These are phyloP conservation scores for Temnothorax ravouxi DNA, from an alignment of 2,888 invertebrate species.

Conservation along the genomic window DNA sequence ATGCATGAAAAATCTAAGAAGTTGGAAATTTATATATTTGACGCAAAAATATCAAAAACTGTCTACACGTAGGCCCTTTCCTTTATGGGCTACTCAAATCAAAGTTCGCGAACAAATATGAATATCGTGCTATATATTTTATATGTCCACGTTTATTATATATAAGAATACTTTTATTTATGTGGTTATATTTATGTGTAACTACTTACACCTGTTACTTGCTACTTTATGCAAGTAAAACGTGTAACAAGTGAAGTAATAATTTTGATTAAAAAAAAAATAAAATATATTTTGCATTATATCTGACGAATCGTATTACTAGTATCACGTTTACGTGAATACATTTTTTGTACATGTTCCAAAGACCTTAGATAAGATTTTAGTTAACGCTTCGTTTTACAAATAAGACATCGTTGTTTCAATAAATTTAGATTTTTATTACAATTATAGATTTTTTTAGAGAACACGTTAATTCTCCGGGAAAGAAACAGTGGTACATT, in stretches of 20 bases:
- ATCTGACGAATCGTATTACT: neutral
- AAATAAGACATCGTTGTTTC: neutral
- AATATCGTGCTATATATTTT: constrained; percentile 61
- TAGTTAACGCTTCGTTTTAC: neutral
- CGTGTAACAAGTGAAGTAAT: neutral
- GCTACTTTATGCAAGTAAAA: neutral
- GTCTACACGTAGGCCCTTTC: neutral
- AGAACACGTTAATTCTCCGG: neutral
- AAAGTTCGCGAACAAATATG: constrained; percentile 15
- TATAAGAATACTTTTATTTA: constrained; percentile 58
- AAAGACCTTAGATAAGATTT: neutral
- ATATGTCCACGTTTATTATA: constrained; percentile 19
- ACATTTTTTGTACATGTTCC: constrained; percentile 11
- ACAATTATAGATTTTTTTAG: neutral
- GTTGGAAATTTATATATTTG: neutral
- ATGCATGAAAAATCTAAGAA: neutral
- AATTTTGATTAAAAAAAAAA: neutral
- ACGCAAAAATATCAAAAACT: neutral
- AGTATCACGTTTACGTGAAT: neutral
- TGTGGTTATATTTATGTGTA: constrained; percentile 44
- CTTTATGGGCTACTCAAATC: neutral
- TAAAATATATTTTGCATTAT: neutral
- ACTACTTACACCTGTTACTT: constrained; percentile 17
- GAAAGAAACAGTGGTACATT: neutral
- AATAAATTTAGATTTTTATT: neutral